Percentiles rank a stretch among this genome's conserved stretches.
Conservation (phyloP, 2,888 invertebrate species). For the Meta bourneti region DNA sequence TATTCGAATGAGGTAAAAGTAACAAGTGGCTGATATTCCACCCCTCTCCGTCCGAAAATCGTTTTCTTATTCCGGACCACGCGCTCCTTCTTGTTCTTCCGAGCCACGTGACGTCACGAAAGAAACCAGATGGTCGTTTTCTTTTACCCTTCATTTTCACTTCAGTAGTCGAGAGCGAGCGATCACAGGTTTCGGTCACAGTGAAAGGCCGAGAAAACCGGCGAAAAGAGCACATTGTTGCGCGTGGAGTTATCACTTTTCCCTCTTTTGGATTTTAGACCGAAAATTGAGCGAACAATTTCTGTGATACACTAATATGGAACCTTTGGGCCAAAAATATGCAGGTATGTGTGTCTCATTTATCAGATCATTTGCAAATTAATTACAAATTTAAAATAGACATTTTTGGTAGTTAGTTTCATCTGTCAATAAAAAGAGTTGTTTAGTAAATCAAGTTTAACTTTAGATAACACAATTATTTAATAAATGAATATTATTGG, state of each 20-base stretch:
- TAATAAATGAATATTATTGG: too few species aligned
- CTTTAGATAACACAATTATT: too few species aligned
- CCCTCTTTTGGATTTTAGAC: conserved; percentile 15
- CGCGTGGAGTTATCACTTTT: conserved; percentile 16
- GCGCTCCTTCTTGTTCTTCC: conserved; percentile 35
- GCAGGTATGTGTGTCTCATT: too few species aligned
- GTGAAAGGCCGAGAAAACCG: conserved; percentile 28
- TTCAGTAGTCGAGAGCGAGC: conserved; percentile 67
- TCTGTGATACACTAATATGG: too few species aligned
- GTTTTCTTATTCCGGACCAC: conserved; percentile 45
- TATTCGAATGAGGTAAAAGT: not conserved
- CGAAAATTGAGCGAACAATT: not conserved
- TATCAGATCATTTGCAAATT: too few species aligned
- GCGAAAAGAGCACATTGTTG: conserved; percentile 34
- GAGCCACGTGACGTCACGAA: conserved; percentile 54
- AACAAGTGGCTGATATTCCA: not conserved
- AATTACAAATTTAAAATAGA: too few species aligned
- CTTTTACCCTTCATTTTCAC: conserved; percentile 59
- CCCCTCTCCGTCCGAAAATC: conserved; percentile 3
- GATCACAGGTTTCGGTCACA: conserved; percentile 38
- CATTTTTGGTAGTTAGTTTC: too few species aligned
- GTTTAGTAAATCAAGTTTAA: too few species aligned
- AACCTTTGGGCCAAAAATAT: too few species aligned
- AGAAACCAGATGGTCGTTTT: conserved; percentile 63
- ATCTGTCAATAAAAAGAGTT: too few species aligned